Percentiles rank a stretch among this genome's conserved stretches.
Evolutionary conservation across 2,888 invertebrate species (phyloP).

Genomic region (Sinentomon sp.): DNA sequence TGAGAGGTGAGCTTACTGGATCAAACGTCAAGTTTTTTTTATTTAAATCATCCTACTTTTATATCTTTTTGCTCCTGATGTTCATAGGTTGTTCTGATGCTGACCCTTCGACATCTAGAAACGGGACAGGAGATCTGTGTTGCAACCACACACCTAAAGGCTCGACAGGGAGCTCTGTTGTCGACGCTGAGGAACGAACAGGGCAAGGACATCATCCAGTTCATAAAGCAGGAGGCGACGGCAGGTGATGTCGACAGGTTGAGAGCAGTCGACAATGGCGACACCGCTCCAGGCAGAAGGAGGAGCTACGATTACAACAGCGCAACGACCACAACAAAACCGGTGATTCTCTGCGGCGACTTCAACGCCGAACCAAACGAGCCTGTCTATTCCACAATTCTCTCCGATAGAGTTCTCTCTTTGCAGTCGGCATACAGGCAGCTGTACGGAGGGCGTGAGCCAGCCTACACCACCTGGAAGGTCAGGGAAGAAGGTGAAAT

Average conservation of each 20-base stretch:
- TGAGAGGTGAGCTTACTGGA: no score
- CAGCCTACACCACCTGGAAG: constrained; percentile 48
- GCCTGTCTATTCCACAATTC: constrained; percentile 33
- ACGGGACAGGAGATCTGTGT: constrained; percentile 33
- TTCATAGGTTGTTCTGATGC: constrained; percentile 30
- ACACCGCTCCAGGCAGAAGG: constrained; percentile 14
- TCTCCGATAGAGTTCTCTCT: not conserved
- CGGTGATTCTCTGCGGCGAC: constrained; percentile 39
- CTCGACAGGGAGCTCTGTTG: constrained; percentile 34
- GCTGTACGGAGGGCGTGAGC: constrained; percentile 25
- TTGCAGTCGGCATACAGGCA: constrained; percentile 20
- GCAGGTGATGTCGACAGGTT: no score
- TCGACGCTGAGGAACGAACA: constrained; percentile 39
- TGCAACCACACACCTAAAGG: constrained; percentile 44
- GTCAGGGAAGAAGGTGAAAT: constrained; percentile 36
- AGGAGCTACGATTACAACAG: no score
- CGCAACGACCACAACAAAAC: constrained; percentile 21
- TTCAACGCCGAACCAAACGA: constrained; percentile 47
- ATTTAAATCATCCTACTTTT: constrained; percentile 2
- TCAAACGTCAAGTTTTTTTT: no score
- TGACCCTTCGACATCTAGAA: constrained; percentile 26
- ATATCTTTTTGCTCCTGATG: constrained; percentile 3
- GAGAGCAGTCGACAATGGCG: constrained; percentile 14
- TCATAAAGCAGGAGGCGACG: constrained; percentile 24
- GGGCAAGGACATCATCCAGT: constrained; percentile 34